Base-by-base conservation (phyloP, 2,888 invertebrate species). In the Zygogramma bicolorata region DNA sequence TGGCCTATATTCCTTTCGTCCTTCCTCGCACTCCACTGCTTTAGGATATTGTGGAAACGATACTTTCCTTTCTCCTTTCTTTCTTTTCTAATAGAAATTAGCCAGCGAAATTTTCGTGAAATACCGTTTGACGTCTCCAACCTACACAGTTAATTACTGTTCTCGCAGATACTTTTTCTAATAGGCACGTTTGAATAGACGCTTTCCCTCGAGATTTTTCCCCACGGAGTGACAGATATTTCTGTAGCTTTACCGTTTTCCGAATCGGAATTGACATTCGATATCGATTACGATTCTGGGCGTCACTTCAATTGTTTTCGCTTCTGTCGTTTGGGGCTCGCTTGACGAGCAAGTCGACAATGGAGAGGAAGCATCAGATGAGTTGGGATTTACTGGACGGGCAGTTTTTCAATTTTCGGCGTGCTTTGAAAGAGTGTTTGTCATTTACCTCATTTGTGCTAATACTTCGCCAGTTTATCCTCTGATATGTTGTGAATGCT, bases 71-170 rank as follows among this genome's bases (percentile, higher is more conserved):
- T 40, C 29, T 25, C 34, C 42, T 40, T 65, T 42, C 60, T n/a
- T 58, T 42, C 53, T 70, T 61, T 70, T 22, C 53, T 70, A 66
- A 70, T 70, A 61, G 57, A 70, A 70, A 70, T 70, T 70, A 70
- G 66, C 49, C 49, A 25, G 58, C 13, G 29, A 67, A 65, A 57
- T 65, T 65, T 57, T 38, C 40, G 57, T 31, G 49, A 31, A 66
- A 70, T 27, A 61, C 66, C 57, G 70, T 70, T 70, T 70, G 70
- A 66, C 66, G 61, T 61, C 66, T 66, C 61, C 70, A 66, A 70
- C 70, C 66, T 66, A 66, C 53, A 66, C n/a, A 70, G 66, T 61
- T 70, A 70, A 70, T 70, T 66, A 70, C 66, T 70, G 66, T 66
- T 70, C 66, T 66, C 65, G 66, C 61, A 66, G 65, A 66, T 61